Evolutionary conservation across 2,888 invertebrate species (phyloP).

Genomic region (Xanthorhoe spadicearia): DNA sequence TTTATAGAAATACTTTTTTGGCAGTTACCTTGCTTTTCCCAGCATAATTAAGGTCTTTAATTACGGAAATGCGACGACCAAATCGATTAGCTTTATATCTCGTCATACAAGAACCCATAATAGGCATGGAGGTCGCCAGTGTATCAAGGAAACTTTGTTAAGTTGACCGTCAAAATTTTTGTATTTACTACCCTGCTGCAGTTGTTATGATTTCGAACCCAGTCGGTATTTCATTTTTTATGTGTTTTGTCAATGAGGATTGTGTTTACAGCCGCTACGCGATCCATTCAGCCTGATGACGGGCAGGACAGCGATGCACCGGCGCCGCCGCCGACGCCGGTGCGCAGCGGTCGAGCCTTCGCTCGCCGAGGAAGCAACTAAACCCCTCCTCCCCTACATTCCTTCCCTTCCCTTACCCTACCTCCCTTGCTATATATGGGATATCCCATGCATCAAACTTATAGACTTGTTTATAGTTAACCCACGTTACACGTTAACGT

Average conservation of each 20-base stretch:
- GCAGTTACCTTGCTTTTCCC: constrained; percentile 16
- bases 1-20: constrained; percentile 5
- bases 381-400: constrained; percentile 18
- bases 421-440: too few relatives aligned
- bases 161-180: neutral
- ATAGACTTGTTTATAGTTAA: constrained; percentile 1
- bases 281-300: constrained; percentile 66
- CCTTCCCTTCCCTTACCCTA: neutral
- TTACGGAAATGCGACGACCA: constrained; percentile 18
- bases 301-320: constrained; percentile 66
- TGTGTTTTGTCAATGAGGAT: neutral
- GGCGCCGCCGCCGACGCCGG: constrained; percentile 57
- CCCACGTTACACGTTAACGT: neutral
- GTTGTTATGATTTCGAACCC: neutral
- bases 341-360: constrained; percentile 62
- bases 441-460: neutral
- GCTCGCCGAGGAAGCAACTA: constrained; percentile 70
- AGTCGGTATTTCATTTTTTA: neutral
- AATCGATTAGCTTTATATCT: constrained; percentile 2
- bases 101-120: neutral
- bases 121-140: neutral
- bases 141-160: neutral
- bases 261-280: constrained; percentile 62
- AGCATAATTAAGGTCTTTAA: constrained; percentile 19
- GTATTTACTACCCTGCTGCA: neutral